Percentiles rank a stretch among this genome's conserved stretches.
These are phyloP conservation scores for Neostethus bicornis DNA, from an alignment of 2,797 vertebrate genomes.

Conservation along the genomic window DNA sequence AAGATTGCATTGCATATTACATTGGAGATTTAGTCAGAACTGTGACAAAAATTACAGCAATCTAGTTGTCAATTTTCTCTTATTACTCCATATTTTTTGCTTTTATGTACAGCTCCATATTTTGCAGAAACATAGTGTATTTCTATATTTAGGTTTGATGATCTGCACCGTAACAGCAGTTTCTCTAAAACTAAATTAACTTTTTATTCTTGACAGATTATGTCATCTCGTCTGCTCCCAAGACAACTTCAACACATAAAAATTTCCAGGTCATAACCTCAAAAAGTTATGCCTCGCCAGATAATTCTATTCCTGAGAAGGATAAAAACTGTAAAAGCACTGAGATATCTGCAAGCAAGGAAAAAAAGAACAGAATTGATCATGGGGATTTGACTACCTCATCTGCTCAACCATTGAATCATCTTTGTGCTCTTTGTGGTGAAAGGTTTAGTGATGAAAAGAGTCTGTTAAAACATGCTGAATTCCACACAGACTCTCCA, in stretches of 20 bases:
- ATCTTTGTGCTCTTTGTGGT: slow-evolving; percentile 24
- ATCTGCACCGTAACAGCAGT: neutral
- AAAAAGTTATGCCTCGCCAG: slow-evolving; percentile 8
- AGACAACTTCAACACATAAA: neutral
- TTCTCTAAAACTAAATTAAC: neutral
- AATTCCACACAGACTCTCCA: slow-evolving; percentile 18
- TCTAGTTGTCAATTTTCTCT: neutral
- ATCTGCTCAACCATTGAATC: accelerated
- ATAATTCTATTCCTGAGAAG: slow-evolving; percentile 15
- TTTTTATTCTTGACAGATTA: slow-evolving; percentile 14
- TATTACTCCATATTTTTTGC: too few species aligned
- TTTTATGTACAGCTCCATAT: too few species aligned
- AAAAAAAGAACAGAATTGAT: neutral
- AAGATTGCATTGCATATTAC: neutral
- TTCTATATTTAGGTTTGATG: neutral
- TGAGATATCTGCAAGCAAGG: neutral
- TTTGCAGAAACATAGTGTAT: too few species aligned
- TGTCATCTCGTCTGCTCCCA: neutral
- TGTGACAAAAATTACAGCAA: neutral
- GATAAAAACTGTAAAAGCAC: slow-evolving; percentile 3
- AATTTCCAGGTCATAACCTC: neutral
- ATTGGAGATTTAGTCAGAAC: neutral
- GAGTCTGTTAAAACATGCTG: slow-evolving; percentile 34
- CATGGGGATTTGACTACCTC: accelerated
- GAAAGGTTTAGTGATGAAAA: slow-evolving; percentile 34